A percentile compares a stretch with the other conserved stretches of the same genome.
Conservation (phyloP, 2,888 invertebrate genomes). For the Apodemia duryi region DNA sequence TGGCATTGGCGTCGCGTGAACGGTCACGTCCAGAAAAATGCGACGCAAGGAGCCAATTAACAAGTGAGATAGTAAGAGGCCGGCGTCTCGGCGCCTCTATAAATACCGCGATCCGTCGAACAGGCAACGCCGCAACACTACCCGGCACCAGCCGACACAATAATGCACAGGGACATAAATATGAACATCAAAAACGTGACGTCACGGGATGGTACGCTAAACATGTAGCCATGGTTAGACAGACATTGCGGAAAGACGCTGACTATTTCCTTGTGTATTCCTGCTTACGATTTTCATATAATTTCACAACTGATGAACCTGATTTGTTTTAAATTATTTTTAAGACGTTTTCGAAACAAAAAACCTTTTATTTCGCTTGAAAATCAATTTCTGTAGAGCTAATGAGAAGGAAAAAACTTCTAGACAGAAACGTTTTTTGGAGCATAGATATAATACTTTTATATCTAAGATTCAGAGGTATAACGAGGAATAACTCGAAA, state of each 20-base stretch:
- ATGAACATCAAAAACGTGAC: conserved; percentile 46
- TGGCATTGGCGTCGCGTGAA: conserved; percentile 64
- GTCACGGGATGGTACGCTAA: conserved; percentile 34
- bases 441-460: no score
- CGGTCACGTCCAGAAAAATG: conserved; percentile 70
- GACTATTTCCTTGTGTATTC: background rate
- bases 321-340: background rate
- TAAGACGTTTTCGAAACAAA: no score
- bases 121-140: conserved; percentile 44
- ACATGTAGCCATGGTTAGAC: no score
- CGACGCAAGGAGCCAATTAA: conserved; percentile 73
- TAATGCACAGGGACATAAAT: conserved; percentile 49
- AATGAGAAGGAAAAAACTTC: no score
- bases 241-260: background rate
- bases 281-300: background rate
- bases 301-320: background rate
- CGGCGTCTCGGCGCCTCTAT: conserved; percentile 71
- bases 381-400: no score
- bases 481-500: no score
- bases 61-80: conserved; percentile 67
- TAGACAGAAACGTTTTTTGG: no score
- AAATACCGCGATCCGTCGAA: conserved; percentile 53
- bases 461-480: no score
- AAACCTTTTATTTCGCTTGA: no score
- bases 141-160: conserved; percentile 47